Percentiles rank a stretch among this genome's conserved stretches.
These are phyloP conservation scores for Rotaria magnacalcarata DNA, from an alignment of 2,888 invertebrate species.

Conservation along the genomic window DNA sequence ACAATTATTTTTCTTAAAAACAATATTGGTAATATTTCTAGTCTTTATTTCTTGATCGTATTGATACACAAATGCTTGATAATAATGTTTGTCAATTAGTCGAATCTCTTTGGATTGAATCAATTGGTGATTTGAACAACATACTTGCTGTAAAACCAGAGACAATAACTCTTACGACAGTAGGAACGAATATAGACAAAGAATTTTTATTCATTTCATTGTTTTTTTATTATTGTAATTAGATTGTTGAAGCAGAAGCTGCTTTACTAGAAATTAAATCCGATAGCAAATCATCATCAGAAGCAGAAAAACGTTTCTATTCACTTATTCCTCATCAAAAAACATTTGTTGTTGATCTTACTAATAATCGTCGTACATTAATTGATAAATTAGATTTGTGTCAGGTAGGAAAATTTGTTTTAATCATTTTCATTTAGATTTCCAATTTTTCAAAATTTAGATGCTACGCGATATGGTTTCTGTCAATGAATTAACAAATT, in stretches of 20 bases:
- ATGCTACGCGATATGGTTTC: constrained; percentile 54
- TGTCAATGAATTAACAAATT: constrained; percentile 55
- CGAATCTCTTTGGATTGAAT: constrained; percentile 55
- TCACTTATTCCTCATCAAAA: constrained; percentile 50
- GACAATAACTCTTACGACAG: not conserved
- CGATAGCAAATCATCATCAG: constrained; percentile 44
- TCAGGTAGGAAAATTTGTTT: not conserved
- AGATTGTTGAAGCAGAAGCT: constrained; percentile 30
- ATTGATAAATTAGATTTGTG: constrained; percentile 27
- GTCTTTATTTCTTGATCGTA: constrained; percentile 2
- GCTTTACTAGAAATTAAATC: not conserved
- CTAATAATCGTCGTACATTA: constrained; percentile 3
- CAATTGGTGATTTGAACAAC: constrained; percentile 51
- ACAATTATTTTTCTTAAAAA: not conserved
- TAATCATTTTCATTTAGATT: not conserved
- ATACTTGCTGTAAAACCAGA: constrained; percentile 41
- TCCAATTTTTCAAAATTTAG: constrained; percentile 47
- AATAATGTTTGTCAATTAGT: constrained; percentile 50
- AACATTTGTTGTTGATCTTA: not conserved
- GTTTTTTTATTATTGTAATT: not conserved
- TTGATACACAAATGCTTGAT: not conserved
- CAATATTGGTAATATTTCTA: not conserved
- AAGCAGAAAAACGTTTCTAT: constrained; percentile 53
- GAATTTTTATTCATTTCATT: not conserved
- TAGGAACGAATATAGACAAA: not conserved